phyloP scores from a whole-genome alignment of 2,888 invertebrate species.

The Eupeodes latifasciatus region DNA sequence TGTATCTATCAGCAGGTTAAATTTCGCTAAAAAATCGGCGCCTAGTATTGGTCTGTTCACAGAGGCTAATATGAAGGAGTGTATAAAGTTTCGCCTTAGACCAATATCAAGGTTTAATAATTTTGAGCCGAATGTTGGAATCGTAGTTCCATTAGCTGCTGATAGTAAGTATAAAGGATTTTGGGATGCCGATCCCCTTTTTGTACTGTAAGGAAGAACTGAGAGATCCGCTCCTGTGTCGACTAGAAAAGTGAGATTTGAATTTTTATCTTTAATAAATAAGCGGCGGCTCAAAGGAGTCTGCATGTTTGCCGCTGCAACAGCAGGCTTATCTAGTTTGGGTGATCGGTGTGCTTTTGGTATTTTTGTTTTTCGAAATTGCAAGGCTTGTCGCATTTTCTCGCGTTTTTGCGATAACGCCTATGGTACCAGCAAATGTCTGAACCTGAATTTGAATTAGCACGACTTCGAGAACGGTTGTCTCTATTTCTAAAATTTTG shows the following conservation, averaged over 20 bases:
- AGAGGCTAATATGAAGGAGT: neutral
- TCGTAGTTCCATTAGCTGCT: neutral
- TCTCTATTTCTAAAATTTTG: neutral
- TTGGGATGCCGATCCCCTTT: neutral
- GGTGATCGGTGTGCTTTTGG: neutral
- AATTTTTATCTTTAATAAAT: neutral
- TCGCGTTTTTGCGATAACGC: too few relatives aligned
- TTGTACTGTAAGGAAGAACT: too few relatives aligned
- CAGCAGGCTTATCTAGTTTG: neutral
- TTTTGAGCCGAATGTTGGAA: neutral
- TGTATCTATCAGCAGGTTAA: neutral
- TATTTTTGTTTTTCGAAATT: neutral
- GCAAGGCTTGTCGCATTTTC: too few relatives aligned
- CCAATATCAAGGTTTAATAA: neutral
- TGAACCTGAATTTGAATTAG: neutral
- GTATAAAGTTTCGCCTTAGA: neutral
- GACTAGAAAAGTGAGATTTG: neutral
- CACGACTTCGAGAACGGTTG: neutral
- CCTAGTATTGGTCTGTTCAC: neutral
- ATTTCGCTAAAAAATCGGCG: constrained; percentile 1
- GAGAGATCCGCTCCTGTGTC: neutral
- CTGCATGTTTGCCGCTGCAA: neutral
- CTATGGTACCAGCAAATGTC: too few relatives aligned
- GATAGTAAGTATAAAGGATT: neutral
- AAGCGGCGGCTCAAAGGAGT: neutral